Base-by-base conservation (phyloP, 2,888 invertebrate species). In the Scaeva pyrastri region DNA sequence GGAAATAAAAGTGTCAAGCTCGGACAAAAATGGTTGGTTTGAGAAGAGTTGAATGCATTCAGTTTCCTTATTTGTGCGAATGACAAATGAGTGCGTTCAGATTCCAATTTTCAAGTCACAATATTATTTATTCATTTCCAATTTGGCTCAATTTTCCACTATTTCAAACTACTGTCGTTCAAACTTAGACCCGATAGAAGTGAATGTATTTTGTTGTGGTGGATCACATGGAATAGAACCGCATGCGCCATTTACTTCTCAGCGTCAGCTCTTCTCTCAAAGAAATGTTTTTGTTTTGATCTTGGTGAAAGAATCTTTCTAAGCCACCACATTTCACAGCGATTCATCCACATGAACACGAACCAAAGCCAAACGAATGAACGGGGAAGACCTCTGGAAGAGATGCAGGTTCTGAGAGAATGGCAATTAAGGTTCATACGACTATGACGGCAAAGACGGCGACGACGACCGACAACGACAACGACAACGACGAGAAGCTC, bases 371-470 rank as follows among this genome's bases (percentile, higher is more conserved):
- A 58, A 16, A 56, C 31, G 56, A 39, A 68, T n/a, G 58, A 26
- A 23, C 36, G 43, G 26, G 50, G n/a, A 68, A 43, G 56, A 73
- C 50, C 56, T 56, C 71, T 73, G 50, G 26, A 11, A 55, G 74
- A 55, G 70, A 80, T 85, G 84, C 84, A 85, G 66, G 84, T 72
- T 77, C 70, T 76, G 56, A 86, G 86, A 86, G 86, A 86, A 77
- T 86, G 86, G 81, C 85, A 86, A 86, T 82, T 86, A 82, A 78
- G 86, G 77, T 82, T 86, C 86, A 66, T 74, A 56, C 66, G 66
- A 48, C 11, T 2, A 48, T 19, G 19, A 48, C 19, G 48, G 19
- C 14, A 19, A 48, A 8, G 7, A 43, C 19, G 48, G 19, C n/a
- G 39, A 41, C 21, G 14, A 7, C 60, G 19, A 50, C 50, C 60